Evolutionary conservation across 1,140 invertebrate genomes (phyloP).

Genomic region (Solenopsis invicta): DNA sequence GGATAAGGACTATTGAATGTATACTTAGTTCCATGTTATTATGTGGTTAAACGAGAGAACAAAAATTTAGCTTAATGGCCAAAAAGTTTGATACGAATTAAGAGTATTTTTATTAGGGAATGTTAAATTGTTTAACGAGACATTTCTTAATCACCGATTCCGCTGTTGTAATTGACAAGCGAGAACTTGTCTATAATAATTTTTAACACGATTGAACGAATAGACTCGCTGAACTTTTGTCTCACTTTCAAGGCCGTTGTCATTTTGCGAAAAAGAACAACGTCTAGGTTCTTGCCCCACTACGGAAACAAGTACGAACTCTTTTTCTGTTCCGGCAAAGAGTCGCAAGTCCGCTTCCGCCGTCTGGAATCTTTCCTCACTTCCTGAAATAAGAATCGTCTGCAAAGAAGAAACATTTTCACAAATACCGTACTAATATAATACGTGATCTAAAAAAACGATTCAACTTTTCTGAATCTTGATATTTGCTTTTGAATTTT

Average conservation of each 20-base stretch:
- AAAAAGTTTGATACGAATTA: slow-evolving; percentile 29
- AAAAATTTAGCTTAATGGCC: not conserved
- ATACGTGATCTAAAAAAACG: not conserved
- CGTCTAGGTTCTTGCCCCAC: not conserved
- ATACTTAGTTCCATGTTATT: slow-evolving; percentile 26
- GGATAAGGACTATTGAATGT: not conserved
- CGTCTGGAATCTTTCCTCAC: slow-evolving; percentile 47
- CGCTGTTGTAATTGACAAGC: not conserved
- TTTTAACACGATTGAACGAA: slow-evolving; percentile 18
- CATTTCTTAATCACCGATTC: slow-evolving; percentile 1
- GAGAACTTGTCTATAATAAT: not conserved
- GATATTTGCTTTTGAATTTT: not conserved
- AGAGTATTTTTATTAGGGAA: slow-evolving; percentile 27
- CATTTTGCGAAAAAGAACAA: slow-evolving; percentile 23
- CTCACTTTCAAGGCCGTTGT: slow-evolving; percentile 36
- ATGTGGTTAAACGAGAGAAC: not conserved
- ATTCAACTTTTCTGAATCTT: not conserved
- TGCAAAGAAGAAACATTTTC: slow-evolving; percentile 4
- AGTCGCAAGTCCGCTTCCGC: slow-evolving; percentile 33
- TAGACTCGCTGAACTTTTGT: not conserved
- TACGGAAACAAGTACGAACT: slow-evolving; percentile 53
- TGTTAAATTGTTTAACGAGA: slow-evolving; percentile 6
- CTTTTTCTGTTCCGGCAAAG: slow-evolving; percentile 12
- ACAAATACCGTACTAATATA: slow-evolving; percentile 27
- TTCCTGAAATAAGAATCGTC: slow-evolving; percentile 37